phyloP scores from a whole-genome alignment of 2,797 vertebrate genomes.

The Ibycter americanus region DNA sequence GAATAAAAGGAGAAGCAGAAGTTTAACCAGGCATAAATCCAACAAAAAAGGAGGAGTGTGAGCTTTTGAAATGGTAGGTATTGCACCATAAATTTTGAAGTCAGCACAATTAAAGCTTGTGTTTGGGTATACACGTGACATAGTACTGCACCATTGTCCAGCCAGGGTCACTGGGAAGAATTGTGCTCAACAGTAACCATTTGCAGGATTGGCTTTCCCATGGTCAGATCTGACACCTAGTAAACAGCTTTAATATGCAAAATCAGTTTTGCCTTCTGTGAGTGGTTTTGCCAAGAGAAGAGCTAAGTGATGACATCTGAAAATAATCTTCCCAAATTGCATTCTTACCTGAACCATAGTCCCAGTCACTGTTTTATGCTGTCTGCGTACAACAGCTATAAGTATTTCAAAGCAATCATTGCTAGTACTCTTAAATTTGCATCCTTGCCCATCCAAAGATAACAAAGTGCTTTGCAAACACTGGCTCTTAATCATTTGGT shows the following conservation, averaged over 20 bases:
- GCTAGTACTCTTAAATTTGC: background rate
- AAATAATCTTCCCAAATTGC: background rate
- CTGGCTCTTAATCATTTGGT: background rate
- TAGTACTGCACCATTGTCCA: background rate
- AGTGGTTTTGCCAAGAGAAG: background rate
- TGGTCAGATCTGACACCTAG: background rate
- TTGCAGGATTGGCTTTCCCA: background rate
- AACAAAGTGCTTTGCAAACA: background rate
- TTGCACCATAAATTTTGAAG: background rate
- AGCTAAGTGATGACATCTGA: background rate
- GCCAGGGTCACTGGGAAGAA: background rate
- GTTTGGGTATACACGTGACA: background rate
- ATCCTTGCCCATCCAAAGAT: background rate
- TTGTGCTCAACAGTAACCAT: rapidly evolving
- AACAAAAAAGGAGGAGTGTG: background rate
- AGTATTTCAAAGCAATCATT: background rate
- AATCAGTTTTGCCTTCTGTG: background rate
- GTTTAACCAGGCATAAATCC: conserved; percentile 29
- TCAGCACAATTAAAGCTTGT: background rate
- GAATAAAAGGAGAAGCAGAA: conserved; percentile 28
- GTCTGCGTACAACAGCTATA: background rate
- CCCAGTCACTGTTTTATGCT: background rate
- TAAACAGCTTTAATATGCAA: background rate
- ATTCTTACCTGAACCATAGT: background rate
- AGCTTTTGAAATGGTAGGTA: background rate